These are phyloP conservation scores for Autographa gamma DNA, from an alignment of 2,888 invertebrate species.

Conservation along the genomic window DNA sequence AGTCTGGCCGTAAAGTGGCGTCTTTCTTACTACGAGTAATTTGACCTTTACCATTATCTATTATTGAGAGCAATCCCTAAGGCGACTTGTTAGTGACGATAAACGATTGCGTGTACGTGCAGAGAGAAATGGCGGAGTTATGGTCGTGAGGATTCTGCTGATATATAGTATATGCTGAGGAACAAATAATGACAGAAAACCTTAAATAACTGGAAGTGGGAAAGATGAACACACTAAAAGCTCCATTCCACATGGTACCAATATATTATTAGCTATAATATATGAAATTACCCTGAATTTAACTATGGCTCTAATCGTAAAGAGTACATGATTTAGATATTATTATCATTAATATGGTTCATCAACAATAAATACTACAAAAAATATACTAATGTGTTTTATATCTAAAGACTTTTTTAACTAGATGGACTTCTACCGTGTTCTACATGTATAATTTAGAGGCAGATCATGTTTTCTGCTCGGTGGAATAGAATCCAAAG, in stretches of 20 bases:
- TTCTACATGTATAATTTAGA: slow-evolving; percentile 42
- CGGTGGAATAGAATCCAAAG: slow-evolving; percentile 71
- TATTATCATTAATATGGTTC: too few species aligned
- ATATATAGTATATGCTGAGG: slow-evolving; percentile 25
- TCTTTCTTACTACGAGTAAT: slow-evolving; percentile 68
- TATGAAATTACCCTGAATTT: too few species aligned
- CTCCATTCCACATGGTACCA: neutral
- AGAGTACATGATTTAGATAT: too few species aligned
- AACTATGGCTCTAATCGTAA: too few species aligned
- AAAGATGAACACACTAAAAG: neutral
- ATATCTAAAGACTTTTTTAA: neutral
- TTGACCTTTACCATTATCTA: slow-evolving; percentile 77
- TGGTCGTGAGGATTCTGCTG: slow-evolving; percentile 17
- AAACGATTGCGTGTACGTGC: slow-evolving; percentile 62
- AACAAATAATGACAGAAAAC: slow-evolving; percentile 11
- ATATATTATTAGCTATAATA: too few species aligned
- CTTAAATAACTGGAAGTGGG: neutral
- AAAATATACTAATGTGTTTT: neutral
- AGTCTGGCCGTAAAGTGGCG: slow-evolving; percentile 72
- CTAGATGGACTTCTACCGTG: neutral
- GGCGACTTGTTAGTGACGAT: slow-evolving; percentile 67
- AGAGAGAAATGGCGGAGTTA: slow-evolving; percentile 57
- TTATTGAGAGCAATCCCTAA: slow-evolving; percentile 67
- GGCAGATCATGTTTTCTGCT: slow-evolving; percentile 69
- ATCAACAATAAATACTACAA: neutral